Percentiles rank a stretch among this genome's conserved stretches.
Evolutionary conservation across 2,113 vertebrate genomes (phyloP).

Genomic region (Peromyscus maniculatus): DNA sequence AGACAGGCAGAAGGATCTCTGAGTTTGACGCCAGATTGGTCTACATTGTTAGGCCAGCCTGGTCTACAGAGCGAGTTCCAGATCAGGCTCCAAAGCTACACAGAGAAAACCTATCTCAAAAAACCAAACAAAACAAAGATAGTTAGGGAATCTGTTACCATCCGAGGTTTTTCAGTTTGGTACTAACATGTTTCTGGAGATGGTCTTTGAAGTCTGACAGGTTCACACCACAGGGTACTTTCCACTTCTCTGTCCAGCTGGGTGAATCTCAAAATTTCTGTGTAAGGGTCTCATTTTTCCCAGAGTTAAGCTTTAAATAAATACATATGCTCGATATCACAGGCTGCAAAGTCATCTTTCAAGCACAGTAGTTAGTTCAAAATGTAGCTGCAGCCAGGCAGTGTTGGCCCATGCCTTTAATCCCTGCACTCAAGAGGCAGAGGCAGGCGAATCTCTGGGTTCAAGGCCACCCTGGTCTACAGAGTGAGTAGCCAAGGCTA

Average conservation of each 20-base stretch:
- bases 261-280: not conserved
- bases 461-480: too few species aligned
- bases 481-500: too few species aligned
- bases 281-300: not conserved
- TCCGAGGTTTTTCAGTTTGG: not conserved
- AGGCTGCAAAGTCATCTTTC: not conserved
- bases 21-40: too few species aligned
- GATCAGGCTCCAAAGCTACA: too few species aligned
- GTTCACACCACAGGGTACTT: not conserved
- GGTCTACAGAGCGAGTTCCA: too few species aligned
- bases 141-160: not conserved
- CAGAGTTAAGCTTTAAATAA: conserved; percentile 1
- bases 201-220: not conserved
- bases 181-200: not conserved
- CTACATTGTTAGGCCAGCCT: too few species aligned
- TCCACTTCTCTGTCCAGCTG: not conserved
- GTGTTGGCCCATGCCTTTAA: too few species aligned
- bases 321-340: not conserved
- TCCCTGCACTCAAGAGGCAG: too few species aligned
- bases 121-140: too few species aligned
- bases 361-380: not conserved
- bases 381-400: not conserved
- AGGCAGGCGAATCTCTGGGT: too few species aligned
- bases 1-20: not conserved
- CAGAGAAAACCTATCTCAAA: too few species aligned